Evolutionary conservation across 2,888 invertebrate genomes (phyloP).

Genomic region (Drosophila kuntzei): DNA sequence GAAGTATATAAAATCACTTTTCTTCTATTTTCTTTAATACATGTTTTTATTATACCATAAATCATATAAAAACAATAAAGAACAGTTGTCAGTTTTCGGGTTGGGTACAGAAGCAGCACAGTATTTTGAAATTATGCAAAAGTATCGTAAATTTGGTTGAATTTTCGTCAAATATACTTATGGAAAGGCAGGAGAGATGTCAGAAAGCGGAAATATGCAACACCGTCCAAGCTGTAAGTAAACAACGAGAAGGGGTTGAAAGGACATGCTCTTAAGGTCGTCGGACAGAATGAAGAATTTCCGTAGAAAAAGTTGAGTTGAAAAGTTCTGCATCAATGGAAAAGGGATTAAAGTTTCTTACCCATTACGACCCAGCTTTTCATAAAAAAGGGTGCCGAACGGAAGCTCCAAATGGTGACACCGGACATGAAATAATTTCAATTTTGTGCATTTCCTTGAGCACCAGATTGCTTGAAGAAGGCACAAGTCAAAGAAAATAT

Average conservation of each 20-base stretch:
- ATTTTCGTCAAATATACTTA: conserved; percentile 1
- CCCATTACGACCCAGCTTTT: background rate
- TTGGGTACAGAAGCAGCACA: background rate
- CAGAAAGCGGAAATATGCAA: conserved; percentile 52
- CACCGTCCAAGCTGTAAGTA: conserved; percentile 36
- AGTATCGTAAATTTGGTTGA: conserved; percentile 19
- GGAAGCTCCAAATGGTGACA: conserved; percentile 79
- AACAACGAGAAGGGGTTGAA: conserved; percentile 23
- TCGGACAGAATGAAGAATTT: conserved; percentile 64
- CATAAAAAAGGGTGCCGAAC: conserved; percentile 52
- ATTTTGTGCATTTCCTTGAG: conserved; percentile 78
- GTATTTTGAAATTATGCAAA: conserved; percentile 49
- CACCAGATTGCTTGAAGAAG: conserved; percentile 57
- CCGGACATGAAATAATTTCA: conserved; percentile 80
- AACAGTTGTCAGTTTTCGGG: conserved; percentile 8
- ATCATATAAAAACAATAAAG: conserved; percentile 29
- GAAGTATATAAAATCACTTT: background rate
- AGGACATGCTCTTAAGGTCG: conserved; percentile 51
- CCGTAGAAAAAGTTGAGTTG: conserved; percentile 37
- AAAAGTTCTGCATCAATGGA: conserved; percentile 70
- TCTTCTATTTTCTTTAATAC: background rate
- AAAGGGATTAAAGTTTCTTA: conserved; percentile 55
- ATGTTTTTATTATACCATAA: conserved; percentile 20
- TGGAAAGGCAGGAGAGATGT: conserved; percentile 9
- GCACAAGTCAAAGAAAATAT: conserved; percentile 56